Evolutionary conservation across 2,888 invertebrate species (phyloP).

Genomic region (Cephus runcator): DNA sequence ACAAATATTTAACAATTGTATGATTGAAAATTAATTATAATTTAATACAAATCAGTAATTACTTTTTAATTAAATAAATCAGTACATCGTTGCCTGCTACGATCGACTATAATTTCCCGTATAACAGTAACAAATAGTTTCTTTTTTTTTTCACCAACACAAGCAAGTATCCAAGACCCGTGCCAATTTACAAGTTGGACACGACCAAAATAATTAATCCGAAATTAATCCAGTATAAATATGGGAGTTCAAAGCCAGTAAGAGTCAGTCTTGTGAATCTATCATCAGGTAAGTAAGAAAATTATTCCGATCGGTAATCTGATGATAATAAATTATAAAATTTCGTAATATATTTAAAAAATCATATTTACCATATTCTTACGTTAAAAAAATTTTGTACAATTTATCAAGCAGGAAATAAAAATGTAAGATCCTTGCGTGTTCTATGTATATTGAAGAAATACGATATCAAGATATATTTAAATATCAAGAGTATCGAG

Average conservation of each 20-base stretch:
- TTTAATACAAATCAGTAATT: background rate
- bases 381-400: background rate
- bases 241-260: background rate
- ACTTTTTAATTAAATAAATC: background rate
- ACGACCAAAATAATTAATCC: conserved; percentile 49
- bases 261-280: background rate
- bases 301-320: background rate
- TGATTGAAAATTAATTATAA: background rate
- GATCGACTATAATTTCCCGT: conserved; percentile 12
- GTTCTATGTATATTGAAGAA: background rate
- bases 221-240: conserved; percentile 44
- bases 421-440: background rate
- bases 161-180: conserved; percentile 5
- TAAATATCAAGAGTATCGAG: background rate
- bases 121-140: conserved; percentile 3
- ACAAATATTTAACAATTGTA: background rate
- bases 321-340: background rate
- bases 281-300: background rate
- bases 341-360: background rate
- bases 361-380: background rate
- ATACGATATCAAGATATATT: conserved; percentile 1
- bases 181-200: conserved; percentile 16
- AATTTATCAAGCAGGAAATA: background rate
- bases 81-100: background rate
- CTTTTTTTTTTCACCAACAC: background rate